Percentiles rank a stretch among this genome's conserved stretches.
These are phyloP conservation scores for Caenorhabditis virilis DNA, from an alignment of 2,888 invertebrate species.

Conservation along the genomic window DNA sequence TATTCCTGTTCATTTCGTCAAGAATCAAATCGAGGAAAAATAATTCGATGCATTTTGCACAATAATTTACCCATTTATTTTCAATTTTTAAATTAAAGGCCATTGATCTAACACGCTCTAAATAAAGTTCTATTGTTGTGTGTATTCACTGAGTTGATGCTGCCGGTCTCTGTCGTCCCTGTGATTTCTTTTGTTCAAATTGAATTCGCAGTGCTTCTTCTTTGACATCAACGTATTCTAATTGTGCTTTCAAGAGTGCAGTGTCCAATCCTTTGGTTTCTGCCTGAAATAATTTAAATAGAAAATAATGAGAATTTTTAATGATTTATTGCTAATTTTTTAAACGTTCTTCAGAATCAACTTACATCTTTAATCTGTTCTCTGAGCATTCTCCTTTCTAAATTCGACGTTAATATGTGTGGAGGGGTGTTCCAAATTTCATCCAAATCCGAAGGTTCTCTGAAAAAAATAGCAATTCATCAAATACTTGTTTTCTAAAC, in stretches of 20 bases:
- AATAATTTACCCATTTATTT: slow-evolving; percentile 7
- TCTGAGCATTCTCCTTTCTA: slow-evolving; percentile 58
- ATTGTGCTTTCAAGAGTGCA: slow-evolving; percentile 54
- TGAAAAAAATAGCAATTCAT: slow-evolving; percentile 15
- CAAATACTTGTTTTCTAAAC: background rate
- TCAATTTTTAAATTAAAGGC: background rate
- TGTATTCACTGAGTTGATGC: background rate
- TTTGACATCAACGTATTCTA: slow-evolving; percentile 64
- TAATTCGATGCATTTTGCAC: slow-evolving; percentile 37
- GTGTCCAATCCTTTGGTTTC: slow-evolving; percentile 56
- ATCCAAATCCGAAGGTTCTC: slow-evolving; percentile 62
- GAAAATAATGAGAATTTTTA: background rate
- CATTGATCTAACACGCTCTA: background rate
- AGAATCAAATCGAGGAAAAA: slow-evolving; percentile 32
- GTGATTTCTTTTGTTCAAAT: slow-evolving; percentile 46
- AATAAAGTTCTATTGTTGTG: background rate
- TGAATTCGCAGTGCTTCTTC: slow-evolving; percentile 59
- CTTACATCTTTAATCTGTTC: slow-evolving; percentile 54
- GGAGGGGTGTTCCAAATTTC: slow-evolving; percentile 57
- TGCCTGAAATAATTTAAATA: slow-evolving; percentile 27
- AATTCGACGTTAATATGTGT: slow-evolving; percentile 56
- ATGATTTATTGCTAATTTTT: background rate
- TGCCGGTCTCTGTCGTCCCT: slow-evolving; percentile 12
- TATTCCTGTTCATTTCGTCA: slow-evolving; percentile 34
- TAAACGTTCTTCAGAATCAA: too few species aligned